A percentile compares a stretch with the other conserved stretches of the same genome.
Conservation (phyloP, 2,888 invertebrate genomes). For the Metalampra italica region DNA sequence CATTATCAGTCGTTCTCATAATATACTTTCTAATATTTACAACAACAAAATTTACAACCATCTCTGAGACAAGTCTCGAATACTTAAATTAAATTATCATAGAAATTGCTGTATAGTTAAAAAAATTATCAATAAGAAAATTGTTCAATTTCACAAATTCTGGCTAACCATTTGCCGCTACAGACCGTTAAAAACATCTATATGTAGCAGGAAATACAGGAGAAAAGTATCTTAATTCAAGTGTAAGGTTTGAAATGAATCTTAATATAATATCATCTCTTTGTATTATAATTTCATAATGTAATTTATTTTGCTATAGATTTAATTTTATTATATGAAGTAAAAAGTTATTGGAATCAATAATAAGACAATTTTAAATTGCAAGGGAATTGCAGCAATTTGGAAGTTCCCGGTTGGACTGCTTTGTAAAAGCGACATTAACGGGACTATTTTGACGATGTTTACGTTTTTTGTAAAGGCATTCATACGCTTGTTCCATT, state of each 20-base stretch:
- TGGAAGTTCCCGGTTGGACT: conserved; percentile 49
- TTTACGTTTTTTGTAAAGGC: no score
- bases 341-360: conserved; percentile 36
- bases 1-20: conserved; percentile 52
- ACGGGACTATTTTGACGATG: no score
- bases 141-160: no score
- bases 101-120: conserved; percentile 20
- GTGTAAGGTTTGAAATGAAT: conserved; percentile 34
- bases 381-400: conserved; percentile 44
- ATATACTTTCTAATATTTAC: conserved; percentile 50
- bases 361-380: conserved; percentile 39
- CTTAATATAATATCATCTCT: conserved; percentile 6
- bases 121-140: conserved; percentile 26
- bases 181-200: no score
- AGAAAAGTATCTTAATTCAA: conserved; percentile 20
- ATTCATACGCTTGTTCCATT: no score
- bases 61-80: conserved; percentile 38
- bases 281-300: conserved; percentile 17
- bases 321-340: not conserved
- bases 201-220: no score
- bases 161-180: no score
- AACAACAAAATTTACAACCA: conserved; percentile 56
- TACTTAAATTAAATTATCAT: conserved; percentile 29
- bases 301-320: conserved; percentile 1
- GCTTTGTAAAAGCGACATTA: not conserved